Evolutionary conservation across 2,797 vertebrate genomes (phyloP).

Genomic region (Neoniphon sammara): DNA sequence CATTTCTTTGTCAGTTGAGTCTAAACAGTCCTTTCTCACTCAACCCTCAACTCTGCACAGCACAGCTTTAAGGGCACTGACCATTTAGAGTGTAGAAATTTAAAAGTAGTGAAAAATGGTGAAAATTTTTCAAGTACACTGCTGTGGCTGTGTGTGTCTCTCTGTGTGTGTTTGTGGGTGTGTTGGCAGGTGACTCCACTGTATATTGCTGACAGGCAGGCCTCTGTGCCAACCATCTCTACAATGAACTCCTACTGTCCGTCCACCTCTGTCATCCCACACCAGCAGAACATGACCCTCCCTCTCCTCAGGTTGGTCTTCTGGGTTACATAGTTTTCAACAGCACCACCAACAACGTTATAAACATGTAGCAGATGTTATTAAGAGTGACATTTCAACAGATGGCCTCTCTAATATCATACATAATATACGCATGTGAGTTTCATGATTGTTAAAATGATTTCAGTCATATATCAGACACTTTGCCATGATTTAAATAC

Average conservation of each 20-base stretch:
- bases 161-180: conserved; percentile 2
- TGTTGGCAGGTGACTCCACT: conserved; percentile 55
- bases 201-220: conserved; percentile 49
- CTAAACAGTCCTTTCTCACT: no score
- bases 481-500: no score
- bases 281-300: not conserved
- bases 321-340: not conserved
- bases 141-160: not conserved
- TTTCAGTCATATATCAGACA: not conserved
- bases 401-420: not conserved
- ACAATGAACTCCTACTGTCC: conserved; percentile 68
- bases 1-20: no score
- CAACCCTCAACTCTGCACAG: no score
- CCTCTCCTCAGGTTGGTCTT: conserved; percentile 54
- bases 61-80: no score
- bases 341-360: not conserved
- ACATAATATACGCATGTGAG: not conserved
- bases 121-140: no score
- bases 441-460: not conserved
- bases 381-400: not conserved
- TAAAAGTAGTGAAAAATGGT: no score
- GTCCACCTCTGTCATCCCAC: conserved; percentile 17
- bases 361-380: not conserved
- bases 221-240: conserved; percentile 18
- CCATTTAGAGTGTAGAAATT: no score